phyloP scores from a whole-genome alignment of 2,888 invertebrate species.

The Epicampocera succincta region DNA sequence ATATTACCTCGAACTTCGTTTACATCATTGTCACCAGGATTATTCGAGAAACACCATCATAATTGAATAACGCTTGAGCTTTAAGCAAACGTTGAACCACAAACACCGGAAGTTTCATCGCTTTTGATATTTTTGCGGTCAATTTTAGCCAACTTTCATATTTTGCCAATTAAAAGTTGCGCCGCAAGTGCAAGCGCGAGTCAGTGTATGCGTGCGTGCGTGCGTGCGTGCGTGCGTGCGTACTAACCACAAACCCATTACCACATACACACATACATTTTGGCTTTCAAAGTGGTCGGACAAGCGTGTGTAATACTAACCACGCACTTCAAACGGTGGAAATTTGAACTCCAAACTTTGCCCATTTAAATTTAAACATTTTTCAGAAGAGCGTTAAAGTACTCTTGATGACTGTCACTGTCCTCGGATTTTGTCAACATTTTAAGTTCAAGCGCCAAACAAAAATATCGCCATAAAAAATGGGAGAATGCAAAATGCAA shows the following conservation, averaged over 20 bases:
- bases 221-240: not conserved
- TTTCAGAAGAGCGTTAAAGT: conserved; percentile 23
- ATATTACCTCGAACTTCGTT: too few species aligned
- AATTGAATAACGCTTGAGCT: too few species aligned
- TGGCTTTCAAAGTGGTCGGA: conserved; percentile 69
- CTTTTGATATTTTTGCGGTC: too few species aligned
- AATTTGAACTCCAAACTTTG: conserved; percentile 1
- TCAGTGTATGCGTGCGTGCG: not conserved
- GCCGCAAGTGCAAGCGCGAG: not conserved
- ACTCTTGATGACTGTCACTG: conserved; percentile 6
- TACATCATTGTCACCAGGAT: too few species aligned
- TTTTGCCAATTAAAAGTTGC: not conserved
- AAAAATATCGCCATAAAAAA: not conserved
- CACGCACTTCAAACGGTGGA: conserved; percentile 61
- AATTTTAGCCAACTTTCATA: too few species aligned
- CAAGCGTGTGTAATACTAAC: conserved; percentile 56
- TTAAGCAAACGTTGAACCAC: too few species aligned
- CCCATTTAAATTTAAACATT: conserved; percentile 16
- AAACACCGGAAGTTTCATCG: too few species aligned
- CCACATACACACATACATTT: conserved; percentile 67
- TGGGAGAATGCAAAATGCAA: not conserved
- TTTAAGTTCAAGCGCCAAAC: not conserved
- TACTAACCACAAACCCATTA: conserved; percentile 59
- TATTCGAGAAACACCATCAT: too few species aligned
- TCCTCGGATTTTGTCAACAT: conserved; percentile 21